phyloP scores from a whole-genome alignment of 2,113 vertebrate species.

The Spea bombifrons region DNA sequence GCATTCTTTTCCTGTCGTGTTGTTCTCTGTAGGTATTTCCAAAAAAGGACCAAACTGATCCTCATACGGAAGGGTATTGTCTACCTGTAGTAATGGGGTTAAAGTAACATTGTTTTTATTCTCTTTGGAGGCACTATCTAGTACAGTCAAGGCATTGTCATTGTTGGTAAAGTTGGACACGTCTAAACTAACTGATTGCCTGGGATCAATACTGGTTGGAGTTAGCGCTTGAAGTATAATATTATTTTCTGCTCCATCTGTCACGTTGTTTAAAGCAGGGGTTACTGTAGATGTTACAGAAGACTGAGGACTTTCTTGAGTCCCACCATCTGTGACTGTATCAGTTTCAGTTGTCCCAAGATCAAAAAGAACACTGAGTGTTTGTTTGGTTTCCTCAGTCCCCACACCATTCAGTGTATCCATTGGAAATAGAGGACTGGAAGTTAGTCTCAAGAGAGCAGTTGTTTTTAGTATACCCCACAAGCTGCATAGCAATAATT shows the following conservation, averaged over 20 bases:
- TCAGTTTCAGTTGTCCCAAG: slow-evolving; percentile 39
- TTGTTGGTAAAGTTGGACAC: slow-evolving; percentile 35
- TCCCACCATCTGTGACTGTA: slow-evolving; percentile 46
- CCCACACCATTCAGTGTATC: slow-evolving; percentile 23
- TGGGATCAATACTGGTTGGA: slow-evolving; percentile 29
- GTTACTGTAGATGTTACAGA: slow-evolving; percentile 24
- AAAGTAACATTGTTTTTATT: slow-evolving; percentile 24
- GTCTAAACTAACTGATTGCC: slow-evolving; percentile 50
- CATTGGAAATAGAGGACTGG: slow-evolving; percentile 34
- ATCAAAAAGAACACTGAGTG: slow-evolving; percentile 39
- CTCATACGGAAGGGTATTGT: slow-evolving; percentile 32
- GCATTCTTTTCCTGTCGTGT: slow-evolving; percentile 46
- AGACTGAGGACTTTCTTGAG: slow-evolving; percentile 6
- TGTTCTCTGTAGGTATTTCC: slow-evolving; percentile 53
- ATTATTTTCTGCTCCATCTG: slow-evolving; percentile 50
- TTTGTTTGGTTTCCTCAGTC: slow-evolving; percentile 41
- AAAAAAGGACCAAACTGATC: slow-evolving; percentile 52
- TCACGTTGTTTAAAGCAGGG: slow-evolving; percentile 37
- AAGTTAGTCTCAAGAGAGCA: slow-evolving; percentile 31
- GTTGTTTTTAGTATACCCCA: slow-evolving; percentile 35
- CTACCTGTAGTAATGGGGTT: slow-evolving; percentile 13
- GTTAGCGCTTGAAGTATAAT: slow-evolving; percentile 37
- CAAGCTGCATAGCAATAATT: slow-evolving; percentile 40
- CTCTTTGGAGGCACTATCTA: background rate
- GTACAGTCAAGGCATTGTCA: slow-evolving; percentile 23